These are phyloP conservation scores for Stegophylla sp. DNA, from an alignment of 2,888 invertebrate genomes.

Conservation along the genomic window DNA sequence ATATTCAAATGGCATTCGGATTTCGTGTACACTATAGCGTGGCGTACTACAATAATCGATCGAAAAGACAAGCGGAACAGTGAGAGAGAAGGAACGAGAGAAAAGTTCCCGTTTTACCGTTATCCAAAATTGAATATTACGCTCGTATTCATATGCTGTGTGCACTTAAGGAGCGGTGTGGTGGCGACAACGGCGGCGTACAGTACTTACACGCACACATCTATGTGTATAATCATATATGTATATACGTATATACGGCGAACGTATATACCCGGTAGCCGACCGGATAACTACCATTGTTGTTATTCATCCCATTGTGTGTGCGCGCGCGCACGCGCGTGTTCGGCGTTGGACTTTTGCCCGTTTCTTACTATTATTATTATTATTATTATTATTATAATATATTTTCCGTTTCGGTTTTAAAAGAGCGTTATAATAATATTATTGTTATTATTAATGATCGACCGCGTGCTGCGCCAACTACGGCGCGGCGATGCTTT, in stretches of 20 bases:
- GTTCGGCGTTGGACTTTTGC: slow-evolving; percentile 17
- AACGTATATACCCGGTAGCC: slow-evolving; percentile 33
- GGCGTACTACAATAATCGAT: slow-evolving; percentile 16
- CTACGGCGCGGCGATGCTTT: slow-evolving; percentile 30
- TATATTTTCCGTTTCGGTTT: slow-evolving; percentile 1
- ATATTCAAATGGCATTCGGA: slow-evolving; percentile 49
- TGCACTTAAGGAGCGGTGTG: too few species aligned
- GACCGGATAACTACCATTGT: slow-evolving; percentile 48
- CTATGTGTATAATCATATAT: neutral
- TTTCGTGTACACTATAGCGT: slow-evolving; percentile 27
- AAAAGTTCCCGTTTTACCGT: slow-evolving; percentile 48
- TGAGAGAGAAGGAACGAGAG: neutral
- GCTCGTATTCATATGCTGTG: neutral
- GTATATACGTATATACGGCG: neutral
- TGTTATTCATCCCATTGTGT: slow-evolving; percentile 42
- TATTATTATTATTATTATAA: neutral
- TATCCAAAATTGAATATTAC: slow-evolving; percentile 50
- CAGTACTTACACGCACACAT: too few species aligned
- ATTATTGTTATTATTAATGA: slow-evolving; percentile 24
- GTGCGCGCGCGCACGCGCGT: neutral
- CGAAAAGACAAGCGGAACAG: neutral
- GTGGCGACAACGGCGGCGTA: neutral
- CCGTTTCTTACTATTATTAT: slow-evolving; percentile 10
- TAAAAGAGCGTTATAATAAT: slow-evolving; percentile 7
- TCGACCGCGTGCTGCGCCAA: slow-evolving; percentile 2